A percentile compares a stretch with the other conserved stretches of the same genome.
Conservation (phyloP, 2,888 invertebrate genomes). For the Sphinx pinastri region DNA sequence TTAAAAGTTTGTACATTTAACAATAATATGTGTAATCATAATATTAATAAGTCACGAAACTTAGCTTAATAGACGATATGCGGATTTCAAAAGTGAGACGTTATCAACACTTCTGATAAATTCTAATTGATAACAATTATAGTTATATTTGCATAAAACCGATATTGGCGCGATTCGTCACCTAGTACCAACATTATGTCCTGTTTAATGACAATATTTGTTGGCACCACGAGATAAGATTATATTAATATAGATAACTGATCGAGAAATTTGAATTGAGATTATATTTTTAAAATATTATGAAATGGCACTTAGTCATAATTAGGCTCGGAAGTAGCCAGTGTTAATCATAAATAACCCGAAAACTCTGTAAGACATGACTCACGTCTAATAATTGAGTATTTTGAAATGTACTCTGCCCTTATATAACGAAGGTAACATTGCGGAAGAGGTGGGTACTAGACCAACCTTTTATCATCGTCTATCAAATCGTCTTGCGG, state of each 20-base stretch:
- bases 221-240: neutral
- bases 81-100: neutral
- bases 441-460: too few relatives aligned
- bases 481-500: neutral
- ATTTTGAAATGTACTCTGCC: too few relatives aligned
- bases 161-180: neutral
- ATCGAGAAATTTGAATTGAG: neutral
- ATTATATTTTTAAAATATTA: neutral
- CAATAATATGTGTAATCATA: neutral
- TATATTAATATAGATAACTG: neutral
- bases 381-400: too few relatives aligned
- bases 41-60: neutral
- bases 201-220: neutral
- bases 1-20: neutral
- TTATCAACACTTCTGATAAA: conserved; percentile 7
- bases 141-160: neutral
- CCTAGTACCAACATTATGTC: neutral
- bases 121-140: neutral
- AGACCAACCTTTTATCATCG: too few relatives aligned
- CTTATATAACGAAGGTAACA: too few relatives aligned
- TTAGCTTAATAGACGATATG: neutral
- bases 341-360: too few relatives aligned
- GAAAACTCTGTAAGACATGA: too few relatives aligned
- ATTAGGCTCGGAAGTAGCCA: too few relatives aligned
- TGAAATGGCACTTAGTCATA: neutral